Evolutionary conservation across 1,140 invertebrate species (phyloP), one percentile per base, ranked within the genome.

Genomic region (Bombus sibiricus): DNA sequence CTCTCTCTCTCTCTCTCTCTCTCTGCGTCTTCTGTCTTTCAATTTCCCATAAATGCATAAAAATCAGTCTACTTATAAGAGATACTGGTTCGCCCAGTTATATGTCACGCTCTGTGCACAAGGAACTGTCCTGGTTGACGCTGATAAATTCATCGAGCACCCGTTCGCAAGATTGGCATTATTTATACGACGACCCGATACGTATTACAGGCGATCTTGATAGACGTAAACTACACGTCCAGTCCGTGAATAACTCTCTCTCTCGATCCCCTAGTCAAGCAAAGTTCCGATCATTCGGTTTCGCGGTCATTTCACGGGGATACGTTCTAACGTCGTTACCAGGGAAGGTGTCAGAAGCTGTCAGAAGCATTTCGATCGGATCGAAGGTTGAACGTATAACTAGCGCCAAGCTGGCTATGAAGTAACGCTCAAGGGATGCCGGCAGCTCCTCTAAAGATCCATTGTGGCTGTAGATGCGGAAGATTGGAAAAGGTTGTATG

Each of bases 401-500:
- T 32, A 53, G 18, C 47, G 47, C 18, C 47, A 22, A 53, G 47
- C 47, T 53, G 47, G 5, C 47, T 53, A 18, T 53, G 18, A 53
- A 34, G n/a, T 22, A 71, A 57, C 64, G 76, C 77, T 73, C 47
- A 43, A 62, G 81, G 71, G 75, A 74, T 18, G 1, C 28, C 32
- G n/a, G 22, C 41, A 41, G 13, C 43, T 28, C 25, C 34, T 75
- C 34, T 28, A 78, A 83, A 78, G 64, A 84, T 57, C 74, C 62
- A 86, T 85, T 66, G 82, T 80, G 32, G 41, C 76, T 75, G 59
- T 77, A 81, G 76, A 84, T 87, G 69, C 80, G 81, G 74, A 86
- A 88, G 85, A 86, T 88, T 83, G 87, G 84, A 53, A 79, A 86
- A 88, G 78, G 66, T 62, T 62, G 59, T n/a, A n/a, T 78, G 75